phyloP scores from a whole-genome alignment of 2,888 invertebrate species.

The Himalopsyche kuldschensis region DNA sequence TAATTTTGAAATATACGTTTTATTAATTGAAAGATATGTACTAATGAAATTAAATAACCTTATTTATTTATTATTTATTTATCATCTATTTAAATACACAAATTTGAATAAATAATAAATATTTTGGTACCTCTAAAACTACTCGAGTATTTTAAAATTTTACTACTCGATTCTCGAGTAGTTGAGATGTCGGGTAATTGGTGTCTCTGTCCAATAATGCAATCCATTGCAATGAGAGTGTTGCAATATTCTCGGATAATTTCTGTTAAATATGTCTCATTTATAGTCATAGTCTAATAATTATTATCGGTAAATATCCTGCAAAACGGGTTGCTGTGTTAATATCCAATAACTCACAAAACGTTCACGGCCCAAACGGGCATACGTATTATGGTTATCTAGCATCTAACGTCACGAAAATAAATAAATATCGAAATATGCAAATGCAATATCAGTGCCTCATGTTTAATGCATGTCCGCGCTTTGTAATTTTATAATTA shows the following conservation, averaged over 20 bases:
- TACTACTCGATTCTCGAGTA: no score
- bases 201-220: no score
- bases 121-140: no score
- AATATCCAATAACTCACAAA: not conserved
- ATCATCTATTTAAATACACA: no score
- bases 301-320: not conserved
- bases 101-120: no score
- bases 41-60: no score
- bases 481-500: not conserved
- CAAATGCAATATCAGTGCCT: not conserved
- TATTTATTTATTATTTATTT: no score
- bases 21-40: no score
- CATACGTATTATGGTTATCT: not conserved
- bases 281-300: not conserved
- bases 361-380: not conserved
- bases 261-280: not conserved
- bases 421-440: not conserved
- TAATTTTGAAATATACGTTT: no score
- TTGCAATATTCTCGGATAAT: not conserved
- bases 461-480: not conserved
- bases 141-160: no score
- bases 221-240: not conserved
- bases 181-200: no score
- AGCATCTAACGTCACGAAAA: not conserved
- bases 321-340: not conserved